Evolutionary conservation across 92 coral and sea anemone species (phyloP).

Genomic region (Meandrina meandrites): DNA sequence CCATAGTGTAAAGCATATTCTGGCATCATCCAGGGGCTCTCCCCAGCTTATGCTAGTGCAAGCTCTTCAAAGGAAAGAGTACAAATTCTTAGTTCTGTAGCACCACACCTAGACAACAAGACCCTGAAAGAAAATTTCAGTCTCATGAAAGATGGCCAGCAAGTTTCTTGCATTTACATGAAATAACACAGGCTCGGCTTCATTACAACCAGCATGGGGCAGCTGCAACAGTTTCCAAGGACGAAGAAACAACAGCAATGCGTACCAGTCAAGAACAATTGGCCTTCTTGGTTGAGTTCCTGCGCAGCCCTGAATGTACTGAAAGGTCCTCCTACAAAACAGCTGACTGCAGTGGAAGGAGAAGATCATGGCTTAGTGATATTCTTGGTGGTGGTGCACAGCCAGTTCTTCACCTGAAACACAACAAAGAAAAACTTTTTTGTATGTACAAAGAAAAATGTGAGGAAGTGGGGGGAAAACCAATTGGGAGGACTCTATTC

Average conservation of each 20-base stretch:
- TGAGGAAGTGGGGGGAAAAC: conserved; percentile 22
- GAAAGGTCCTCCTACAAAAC: conserved; percentile 42
- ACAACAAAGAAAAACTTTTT: conserved; percentile 26
- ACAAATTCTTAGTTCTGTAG: conserved; percentile 44
- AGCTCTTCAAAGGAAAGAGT: conserved; percentile 31
- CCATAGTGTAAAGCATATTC: conserved; percentile 3
- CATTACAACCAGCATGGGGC: conserved; percentile 45
- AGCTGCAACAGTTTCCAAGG: conserved; percentile 20
- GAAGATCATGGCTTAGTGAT: conserved; percentile 44
- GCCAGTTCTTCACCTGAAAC: conserved; percentile 49
- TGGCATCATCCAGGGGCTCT: conserved; percentile 20
- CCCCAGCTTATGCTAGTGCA: conserved; percentile 22
- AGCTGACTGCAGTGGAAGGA: conserved; percentile 50
- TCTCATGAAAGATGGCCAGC: conserved; percentile 15
- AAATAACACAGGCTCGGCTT: conserved; percentile 40
- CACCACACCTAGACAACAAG: conserved; percentile 49
- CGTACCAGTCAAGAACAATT: conserved; percentile 28
- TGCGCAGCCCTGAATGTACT: conserved; percentile 54
- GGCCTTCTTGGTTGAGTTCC: conserved; percentile 49
- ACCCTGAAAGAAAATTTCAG: conserved; percentile 39
- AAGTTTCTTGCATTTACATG: conserved; percentile 33
- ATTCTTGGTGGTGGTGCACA: conserved; percentile 54
- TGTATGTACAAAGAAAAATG: conserved; percentile 35
- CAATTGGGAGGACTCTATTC: conserved; percentile 34
- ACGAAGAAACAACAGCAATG: conserved; percentile 2